phyloP scores from a whole-genome alignment of 1,140 invertebrate species.

The Caerostris extrusa region DNA sequence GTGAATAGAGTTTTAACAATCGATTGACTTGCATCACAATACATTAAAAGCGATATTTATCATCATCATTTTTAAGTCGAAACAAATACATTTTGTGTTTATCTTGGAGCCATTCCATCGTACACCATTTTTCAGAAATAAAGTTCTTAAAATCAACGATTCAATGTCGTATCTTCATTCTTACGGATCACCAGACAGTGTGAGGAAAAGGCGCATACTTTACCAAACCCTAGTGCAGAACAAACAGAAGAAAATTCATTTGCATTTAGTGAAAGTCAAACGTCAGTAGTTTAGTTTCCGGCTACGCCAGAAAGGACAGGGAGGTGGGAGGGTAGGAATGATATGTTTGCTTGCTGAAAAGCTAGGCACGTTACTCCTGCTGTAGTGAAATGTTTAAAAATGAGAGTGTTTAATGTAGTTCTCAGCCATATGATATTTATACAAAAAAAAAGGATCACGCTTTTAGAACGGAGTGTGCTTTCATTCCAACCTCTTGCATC shows the following conservation, averaged over 20 bases:
- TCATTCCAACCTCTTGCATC: background rate
- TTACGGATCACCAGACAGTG: background rate
- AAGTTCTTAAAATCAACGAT: background rate
- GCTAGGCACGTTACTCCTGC: background rate
- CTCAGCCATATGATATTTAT: constrained; percentile 30
- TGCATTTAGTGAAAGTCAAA: constrained; percentile 59
- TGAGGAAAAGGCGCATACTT: background rate
- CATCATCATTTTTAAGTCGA: too few relatives aligned
- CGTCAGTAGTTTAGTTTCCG: constrained; percentile 22
- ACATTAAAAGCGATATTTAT: too few relatives aligned
- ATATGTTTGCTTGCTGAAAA: constrained; percentile 13
- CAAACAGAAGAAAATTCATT: constrained; percentile 53
- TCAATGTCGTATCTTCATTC: background rate
- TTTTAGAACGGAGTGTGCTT: background rate
- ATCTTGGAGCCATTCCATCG: too few relatives aligned
- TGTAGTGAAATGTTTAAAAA: constrained; percentile 44
- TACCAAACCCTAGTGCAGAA: background rate
- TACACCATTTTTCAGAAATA: background rate
- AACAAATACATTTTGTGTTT: too few relatives aligned
- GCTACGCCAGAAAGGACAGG: background rate
- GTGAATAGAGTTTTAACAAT: too few relatives aligned
- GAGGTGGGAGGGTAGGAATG: background rate
- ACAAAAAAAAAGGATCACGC: background rate
- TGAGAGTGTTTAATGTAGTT: constrained; percentile 35
- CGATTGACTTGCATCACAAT: too few relatives aligned